Conservation (phyloP, 2,113 vertebrate genomes). For the Lophius piscatorius region DNA sequence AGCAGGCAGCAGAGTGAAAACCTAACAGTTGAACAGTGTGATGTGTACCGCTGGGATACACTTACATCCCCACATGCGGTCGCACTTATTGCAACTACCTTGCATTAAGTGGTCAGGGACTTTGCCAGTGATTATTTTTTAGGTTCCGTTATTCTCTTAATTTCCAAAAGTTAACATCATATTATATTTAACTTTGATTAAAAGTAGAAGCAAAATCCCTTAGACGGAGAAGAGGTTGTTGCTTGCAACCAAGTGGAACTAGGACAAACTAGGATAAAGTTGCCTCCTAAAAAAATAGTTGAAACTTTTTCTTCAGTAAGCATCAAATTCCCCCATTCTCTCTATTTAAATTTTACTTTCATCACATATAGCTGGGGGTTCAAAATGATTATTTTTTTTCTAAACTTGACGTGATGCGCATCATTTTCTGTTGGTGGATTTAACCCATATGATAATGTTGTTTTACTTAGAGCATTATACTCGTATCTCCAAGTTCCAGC, state of each 20-base stretch:
- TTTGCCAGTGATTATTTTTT: not conserved
- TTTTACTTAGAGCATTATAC: slow-evolving; percentile 18
- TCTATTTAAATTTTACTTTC: not conserved
- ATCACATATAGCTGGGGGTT: not conserved
- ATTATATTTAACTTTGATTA: slow-evolving; percentile 3
- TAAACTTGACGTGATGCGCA: not conserved
- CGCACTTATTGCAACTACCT: not conserved
- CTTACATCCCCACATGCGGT: not conserved
- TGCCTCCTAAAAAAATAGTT: not conserved
- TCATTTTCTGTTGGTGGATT: slow-evolving; percentile 7
- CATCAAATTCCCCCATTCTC: slow-evolving; percentile 1
- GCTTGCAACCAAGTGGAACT: slow-evolving; percentile 10
- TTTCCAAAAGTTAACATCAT: slow-evolving; percentile 17
- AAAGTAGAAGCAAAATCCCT: not conserved
- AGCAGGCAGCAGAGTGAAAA: slow-evolving; percentile 8
- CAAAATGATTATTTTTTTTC: too few relatives aligned
- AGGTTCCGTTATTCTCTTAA: too few relatives aligned
- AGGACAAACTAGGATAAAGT: slow-evolving; percentile 31
- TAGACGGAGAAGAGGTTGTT: not conserved
- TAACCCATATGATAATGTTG: slow-evolving; percentile 43
- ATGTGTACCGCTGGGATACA: not conserved
- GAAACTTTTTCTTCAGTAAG: slow-evolving; percentile 1
- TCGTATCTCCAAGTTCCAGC: slow-evolving; percentile 17
- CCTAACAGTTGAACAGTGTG: not conserved
- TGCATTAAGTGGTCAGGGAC: too few relatives aligned